A percentile compares a stretch with the other conserved stretches of the same genome.
phyloP scores from a whole-genome alignment of 2,113 vertebrate species.

The Poeciliopsis retropinna region DNA sequence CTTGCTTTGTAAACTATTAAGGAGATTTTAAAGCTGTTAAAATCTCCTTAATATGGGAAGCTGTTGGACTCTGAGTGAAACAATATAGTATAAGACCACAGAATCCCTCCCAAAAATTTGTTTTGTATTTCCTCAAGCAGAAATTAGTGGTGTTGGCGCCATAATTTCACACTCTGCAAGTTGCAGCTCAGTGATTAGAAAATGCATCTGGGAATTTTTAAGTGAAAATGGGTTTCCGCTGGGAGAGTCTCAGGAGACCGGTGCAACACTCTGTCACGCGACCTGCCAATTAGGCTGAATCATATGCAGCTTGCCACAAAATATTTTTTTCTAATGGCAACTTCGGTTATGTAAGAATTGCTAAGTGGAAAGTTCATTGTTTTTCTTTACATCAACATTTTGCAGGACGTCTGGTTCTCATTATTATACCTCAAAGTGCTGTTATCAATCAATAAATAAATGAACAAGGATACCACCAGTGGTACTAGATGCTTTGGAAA shows the following conservation, averaged over 20 bases:
- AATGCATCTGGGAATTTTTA: conserved; percentile 18
- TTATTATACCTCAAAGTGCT: not conserved
- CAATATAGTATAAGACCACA: conserved; percentile 7
- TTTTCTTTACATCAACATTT: not conserved
- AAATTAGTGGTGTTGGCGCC: conserved; percentile 12
- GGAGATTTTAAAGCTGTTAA: no score
- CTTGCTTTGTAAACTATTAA: no score
- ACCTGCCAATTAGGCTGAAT: conserved; percentile 6
- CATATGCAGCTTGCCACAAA: not conserved
- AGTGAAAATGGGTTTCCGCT: conserved; percentile 11
- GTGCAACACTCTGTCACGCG: not conserved
- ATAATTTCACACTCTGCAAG: conserved; percentile 7
- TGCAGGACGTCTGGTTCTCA: not conserved
- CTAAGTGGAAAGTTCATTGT: not conserved
- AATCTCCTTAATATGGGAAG: no score
- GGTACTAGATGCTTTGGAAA: not conserved
- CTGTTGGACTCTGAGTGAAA: conserved; percentile 14
- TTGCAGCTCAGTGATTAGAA: conserved; percentile 17
- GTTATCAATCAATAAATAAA: not conserved
- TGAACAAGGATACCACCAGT: not conserved
- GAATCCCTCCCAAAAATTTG: not conserved
- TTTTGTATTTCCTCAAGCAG: conserved; percentile 3
- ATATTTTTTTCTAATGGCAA: not conserved
- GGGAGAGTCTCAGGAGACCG: not conserved
- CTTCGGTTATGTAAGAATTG: not conserved